Percentiles rank a stretch among this genome's conserved stretches.
Conservation (phyloP, 2,888 invertebrate species). For the Xestia ashworthii region DNA sequence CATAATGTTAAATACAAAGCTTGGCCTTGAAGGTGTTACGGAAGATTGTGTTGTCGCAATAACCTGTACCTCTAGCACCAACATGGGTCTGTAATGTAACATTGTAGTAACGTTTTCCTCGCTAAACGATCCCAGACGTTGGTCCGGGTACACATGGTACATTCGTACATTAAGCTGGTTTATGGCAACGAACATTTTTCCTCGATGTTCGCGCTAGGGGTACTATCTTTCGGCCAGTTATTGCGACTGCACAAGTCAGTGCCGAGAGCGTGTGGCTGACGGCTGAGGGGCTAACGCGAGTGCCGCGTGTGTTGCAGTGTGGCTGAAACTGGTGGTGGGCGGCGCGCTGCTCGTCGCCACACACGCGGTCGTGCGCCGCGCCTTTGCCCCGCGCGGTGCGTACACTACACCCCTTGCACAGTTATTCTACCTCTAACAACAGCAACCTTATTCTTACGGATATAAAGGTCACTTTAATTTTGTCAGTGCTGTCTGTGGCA, state of each 20-base stretch:
- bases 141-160: neutral
- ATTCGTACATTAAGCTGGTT: neutral
- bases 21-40: neutral
- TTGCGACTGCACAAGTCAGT: slow-evolving; percentile 19
- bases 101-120: neutral
- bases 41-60: slow-evolving; percentile 21
- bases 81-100: neutral
- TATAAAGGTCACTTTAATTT: neutral
- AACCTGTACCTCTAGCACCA: slow-evolving; percentile 22
- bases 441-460: neutral
- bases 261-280: neutral
- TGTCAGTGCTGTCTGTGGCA: neutral
- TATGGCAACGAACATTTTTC: neutral
- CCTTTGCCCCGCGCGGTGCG: slow-evolving; percentile 92
- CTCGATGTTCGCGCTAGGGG: slow-evolving; percentile 20
- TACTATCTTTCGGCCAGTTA: slow-evolving; percentile 16
- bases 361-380: slow-evolving; percentile 95
- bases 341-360: slow-evolving; percentile 96
- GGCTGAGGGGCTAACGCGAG: slow-evolving; percentile 40
- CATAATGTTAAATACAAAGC: neutral
- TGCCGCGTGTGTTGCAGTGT: slow-evolving; percentile 94
- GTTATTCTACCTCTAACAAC: neutral
- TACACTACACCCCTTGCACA: slow-evolving; percentile 76
- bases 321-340: slow-evolving; percentile 96
- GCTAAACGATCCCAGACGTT: neutral